These are phyloP conservation scores for Drosophila differens DNA, from an alignment of 2,888 invertebrate species.

Conservation along the genomic window DNA sequence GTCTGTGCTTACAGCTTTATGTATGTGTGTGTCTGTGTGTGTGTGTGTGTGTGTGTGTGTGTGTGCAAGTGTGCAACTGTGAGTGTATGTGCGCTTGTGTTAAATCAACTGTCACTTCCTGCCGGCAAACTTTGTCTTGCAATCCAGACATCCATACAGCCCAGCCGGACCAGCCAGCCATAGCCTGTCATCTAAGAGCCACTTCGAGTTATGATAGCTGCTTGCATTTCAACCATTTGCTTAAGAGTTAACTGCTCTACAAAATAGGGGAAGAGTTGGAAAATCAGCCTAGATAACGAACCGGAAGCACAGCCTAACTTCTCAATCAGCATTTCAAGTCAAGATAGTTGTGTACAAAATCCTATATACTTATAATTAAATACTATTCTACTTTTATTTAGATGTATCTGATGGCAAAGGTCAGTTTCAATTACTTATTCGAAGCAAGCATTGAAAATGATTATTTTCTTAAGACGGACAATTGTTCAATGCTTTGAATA, in stretches of 20 bases:
- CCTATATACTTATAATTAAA: background rate
- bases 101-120: conserved; percentile 79
- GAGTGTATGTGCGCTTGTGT: conserved; percentile 52
- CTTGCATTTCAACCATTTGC: conserved; percentile 67
- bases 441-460: background rate
- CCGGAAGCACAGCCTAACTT: conserved; percentile 7
- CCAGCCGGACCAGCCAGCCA: conserved; percentile 11
- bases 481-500: background rate
- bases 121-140: conserved; percentile 73
- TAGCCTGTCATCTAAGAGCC: conserved; percentile 37
- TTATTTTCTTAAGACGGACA: background rate
- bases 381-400: background rate
- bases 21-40: conserved; percentile 23
- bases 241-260: conserved; percentile 54
- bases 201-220: conserved; percentile 70
- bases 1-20: conserved; percentile 27
- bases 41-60: conserved; percentile 21
- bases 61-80: conserved; percentile 6
- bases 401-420: background rate
- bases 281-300: conserved; percentile 18
- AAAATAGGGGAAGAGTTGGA: conserved; percentile 6
- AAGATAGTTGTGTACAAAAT: background rate
- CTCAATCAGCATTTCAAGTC: background rate
- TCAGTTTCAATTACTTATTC: background rate
- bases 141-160: conserved; percentile 7